Base-by-base conservation (phyloP, 2,113 vertebrate species). In the Triplophysa rosa region DNA sequence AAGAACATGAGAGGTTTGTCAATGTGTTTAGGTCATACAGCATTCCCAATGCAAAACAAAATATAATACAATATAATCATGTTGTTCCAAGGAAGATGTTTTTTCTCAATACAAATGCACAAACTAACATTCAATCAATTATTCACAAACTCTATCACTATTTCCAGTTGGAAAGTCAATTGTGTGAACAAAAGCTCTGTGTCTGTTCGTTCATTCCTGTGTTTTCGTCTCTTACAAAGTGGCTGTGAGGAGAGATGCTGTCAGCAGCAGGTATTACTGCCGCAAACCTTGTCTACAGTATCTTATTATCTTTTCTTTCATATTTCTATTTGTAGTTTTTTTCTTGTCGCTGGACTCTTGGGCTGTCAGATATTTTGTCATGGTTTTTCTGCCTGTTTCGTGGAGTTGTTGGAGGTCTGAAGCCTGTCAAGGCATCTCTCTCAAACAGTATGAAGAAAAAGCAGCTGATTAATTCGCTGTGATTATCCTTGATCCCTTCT, bases 401-500 rank as follows among this genome's bases (percentile, higher is more conserved):
- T 72, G 17, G n/a, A 72, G 13, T 45, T 8, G 24, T 33, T 64
- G 47, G 83, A 84, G 83, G 83, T 87, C 77, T 83, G 81, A 26
- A 68, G 45, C 82, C 71, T 84, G 81, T 73, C 76, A 58, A 56
- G 66, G 58, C 58, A 63, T 45, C 81, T 87, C 83, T 85, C 77
- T 85, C 89, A 89, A 88, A 88, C 56, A 62, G 33, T 77, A 42
- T 56, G 73, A 63, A 81, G 80, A 86, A 68, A 85, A 84, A 85
- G 29, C 66, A 29, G 70, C 54, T 49, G 45, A 81, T 82, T 84
- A 83, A 84, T 80, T 73, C 49, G 61, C 59, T 64, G 47, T 75
- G 82, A 84, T 77, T 82, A 78, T 76, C 59, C 62, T 78, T 84
- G 85, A 90, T 88, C 85, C 87, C 86, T 87, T 85, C 84, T 88